Evolutionary conservation across 1,140 invertebrate genomes (phyloP).

Genomic region (Dufourea novaeangliae): DNA sequence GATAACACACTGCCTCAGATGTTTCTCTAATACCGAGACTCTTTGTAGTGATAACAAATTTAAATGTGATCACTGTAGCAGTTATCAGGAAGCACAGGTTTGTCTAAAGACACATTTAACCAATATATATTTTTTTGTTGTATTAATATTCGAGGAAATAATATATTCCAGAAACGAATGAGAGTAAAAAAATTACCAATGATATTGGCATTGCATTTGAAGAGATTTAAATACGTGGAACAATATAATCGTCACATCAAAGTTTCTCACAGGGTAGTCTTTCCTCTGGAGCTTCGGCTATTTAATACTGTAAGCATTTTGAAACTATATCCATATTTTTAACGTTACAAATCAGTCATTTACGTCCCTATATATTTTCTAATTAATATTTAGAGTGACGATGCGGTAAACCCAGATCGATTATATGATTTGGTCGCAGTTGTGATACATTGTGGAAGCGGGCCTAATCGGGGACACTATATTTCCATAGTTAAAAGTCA

Average conservation of each 20-base stretch:
- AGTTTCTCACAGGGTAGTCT: constrained; percentile 99
- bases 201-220: constrained; percentile 98
- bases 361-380: constrained; percentile 1
- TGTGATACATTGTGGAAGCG: constrained; percentile 99
- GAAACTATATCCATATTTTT: constrained; percentile 1
- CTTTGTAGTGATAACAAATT: constrained; percentile 99
- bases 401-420: constrained; percentile 98
- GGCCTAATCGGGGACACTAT: constrained; percentile 99
- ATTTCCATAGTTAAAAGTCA: constrained; percentile 99
- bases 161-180: constrained; percentile 92
- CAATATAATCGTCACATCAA: constrained; percentile 99
- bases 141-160: constrained; percentile 28
- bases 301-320: constrained; percentile 95
- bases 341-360: neutral
- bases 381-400: constrained; percentile 90
- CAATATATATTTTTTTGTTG: neutral
- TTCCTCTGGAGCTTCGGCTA: constrained; percentile 97
- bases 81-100: constrained; percentile 98
- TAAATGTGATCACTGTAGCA: constrained; percentile 99
- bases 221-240: constrained; percentile 99
- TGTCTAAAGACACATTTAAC: constrained; percentile 53
- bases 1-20: constrained; percentile 98
- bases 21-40: constrained; percentile 99
- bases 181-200: constrained; percentile 98
- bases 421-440: constrained; percentile 99